Evolutionary conservation across 2,888 invertebrate genomes (phyloP).

Genomic region (Synergus umbraculus): DNA sequence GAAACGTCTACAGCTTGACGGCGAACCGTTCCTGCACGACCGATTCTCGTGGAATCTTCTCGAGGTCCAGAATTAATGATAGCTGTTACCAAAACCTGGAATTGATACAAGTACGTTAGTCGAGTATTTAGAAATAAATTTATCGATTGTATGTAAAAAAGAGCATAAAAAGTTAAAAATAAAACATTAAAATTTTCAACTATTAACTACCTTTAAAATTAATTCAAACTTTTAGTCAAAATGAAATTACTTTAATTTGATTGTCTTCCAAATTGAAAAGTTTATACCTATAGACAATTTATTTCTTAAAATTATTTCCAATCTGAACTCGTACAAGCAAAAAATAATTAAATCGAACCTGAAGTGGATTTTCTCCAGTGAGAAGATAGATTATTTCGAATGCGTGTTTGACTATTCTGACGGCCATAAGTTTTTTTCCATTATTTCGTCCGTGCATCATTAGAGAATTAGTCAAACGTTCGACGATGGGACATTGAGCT

Average conservation of each 20-base stretch:
- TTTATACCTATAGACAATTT: too few species aligned
- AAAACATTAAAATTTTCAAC: background rate
- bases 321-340: background rate
- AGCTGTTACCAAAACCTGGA: slow-evolving; percentile 94
- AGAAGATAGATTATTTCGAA: slow-evolving; percentile 99
- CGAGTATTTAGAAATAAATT: too few species aligned
- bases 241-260: too few species aligned
- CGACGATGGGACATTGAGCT: slow-evolving; percentile 99
- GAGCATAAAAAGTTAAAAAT: too few species aligned
- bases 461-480: slow-evolving; percentile 96
- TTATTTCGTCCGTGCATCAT: slow-evolving; percentile 99
- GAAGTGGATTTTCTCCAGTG: slow-evolving; percentile 91
- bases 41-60: slow-evolving; percentile 99
- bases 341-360: slow-evolving; percentile 79
- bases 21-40: slow-evolving; percentile 99
- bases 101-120: slow-evolving; percentile 7
- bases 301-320: too few species aligned
- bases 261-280: too few species aligned
- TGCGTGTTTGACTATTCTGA: slow-evolving; percentile 98
- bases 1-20: slow-evolving; percentile 99
- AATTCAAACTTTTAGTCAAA: slow-evolving; percentile 26
- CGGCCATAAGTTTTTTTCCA: slow-evolving; percentile 99
- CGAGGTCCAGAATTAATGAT: slow-evolving; percentile 99
- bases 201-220: background rate
- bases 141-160: too few species aligned